A percentile compares a stretch with the other conserved stretches of the same genome.
Evolutionary conservation across 2,113 vertebrate species (phyloP).

Genomic region (Hippopotamus amphibius): DNA sequence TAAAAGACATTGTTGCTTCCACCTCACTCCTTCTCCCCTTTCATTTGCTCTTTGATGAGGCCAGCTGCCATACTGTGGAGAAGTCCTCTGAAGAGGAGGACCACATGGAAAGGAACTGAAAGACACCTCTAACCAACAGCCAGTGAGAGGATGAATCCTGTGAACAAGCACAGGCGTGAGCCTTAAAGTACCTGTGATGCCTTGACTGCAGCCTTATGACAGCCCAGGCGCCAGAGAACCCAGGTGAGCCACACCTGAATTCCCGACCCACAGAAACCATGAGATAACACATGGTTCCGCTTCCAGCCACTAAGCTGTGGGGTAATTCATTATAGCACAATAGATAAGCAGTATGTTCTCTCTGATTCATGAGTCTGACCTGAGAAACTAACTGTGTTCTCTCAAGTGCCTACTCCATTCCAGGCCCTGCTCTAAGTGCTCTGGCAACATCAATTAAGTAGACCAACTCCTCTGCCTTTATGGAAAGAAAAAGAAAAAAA

Average conservation of each 20-base stretch:
- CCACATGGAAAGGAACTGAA: neutral
- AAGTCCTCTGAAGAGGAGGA: neutral
- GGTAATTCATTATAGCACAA: neutral
- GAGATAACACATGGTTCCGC: neutral
- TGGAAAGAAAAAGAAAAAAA: constrained; percentile 24
- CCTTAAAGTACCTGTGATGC: neutral
- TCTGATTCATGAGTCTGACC: constrained; percentile 2
- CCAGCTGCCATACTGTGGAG: neutral
- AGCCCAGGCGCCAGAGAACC: neutral
- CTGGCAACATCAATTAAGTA: neutral
- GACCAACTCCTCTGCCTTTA: neutral
- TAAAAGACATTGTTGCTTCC: neutral
- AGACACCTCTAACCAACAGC: neutral
- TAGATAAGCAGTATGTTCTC: neutral
- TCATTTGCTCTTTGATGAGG: neutral
- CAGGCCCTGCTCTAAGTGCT: neutral
- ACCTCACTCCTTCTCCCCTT: neutral
- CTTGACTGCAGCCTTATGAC: neutral
- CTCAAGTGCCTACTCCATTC: neutral
- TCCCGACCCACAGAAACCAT: neutral
- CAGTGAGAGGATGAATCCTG: neutral
- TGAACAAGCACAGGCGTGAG: neutral
- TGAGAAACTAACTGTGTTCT: neutral
- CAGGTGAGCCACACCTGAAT: neutral
- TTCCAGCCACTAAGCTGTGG: neutral